Conservation (phyloP, 2,888 invertebrate species). For the Catocala sponsa region DNA sequence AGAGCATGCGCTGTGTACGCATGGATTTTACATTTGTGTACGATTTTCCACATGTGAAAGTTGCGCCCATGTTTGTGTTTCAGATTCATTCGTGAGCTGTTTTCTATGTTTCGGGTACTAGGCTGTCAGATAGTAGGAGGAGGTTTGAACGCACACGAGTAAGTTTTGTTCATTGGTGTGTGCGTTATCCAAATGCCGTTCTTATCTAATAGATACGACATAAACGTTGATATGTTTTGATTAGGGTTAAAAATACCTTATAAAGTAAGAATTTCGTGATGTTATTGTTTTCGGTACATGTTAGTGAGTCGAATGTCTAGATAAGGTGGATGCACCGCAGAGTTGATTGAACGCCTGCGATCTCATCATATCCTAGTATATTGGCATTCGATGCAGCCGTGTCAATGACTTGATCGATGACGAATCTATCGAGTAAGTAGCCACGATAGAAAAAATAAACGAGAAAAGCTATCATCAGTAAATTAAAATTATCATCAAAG, state of each 20-base stretch:
- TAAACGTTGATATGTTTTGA: slow-evolving; percentile 40
- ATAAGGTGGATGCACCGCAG: slow-evolving; percentile 80
- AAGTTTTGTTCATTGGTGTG: slow-evolving; percentile 55
- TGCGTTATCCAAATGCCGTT: slow-evolving; percentile 62
- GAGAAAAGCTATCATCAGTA: slow-evolving; percentile 43
- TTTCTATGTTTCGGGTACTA: slow-evolving; percentile 77
- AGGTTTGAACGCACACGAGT: slow-evolving; percentile 58
- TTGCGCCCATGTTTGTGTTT: slow-evolving; percentile 69
- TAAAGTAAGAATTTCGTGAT: slow-evolving; percentile 29
- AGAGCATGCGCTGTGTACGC: slow-evolving; percentile 65
- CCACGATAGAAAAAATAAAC: slow-evolving; percentile 48
- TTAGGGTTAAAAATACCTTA: slow-evolving; percentile 36
- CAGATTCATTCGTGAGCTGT: slow-evolving; percentile 80
- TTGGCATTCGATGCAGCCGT: slow-evolving; percentile 75
- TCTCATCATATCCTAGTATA: slow-evolving; percentile 82
- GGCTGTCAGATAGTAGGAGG: slow-evolving; percentile 63
- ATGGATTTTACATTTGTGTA: slow-evolving; percentile 71
- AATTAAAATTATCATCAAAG: slow-evolving; percentile 34
- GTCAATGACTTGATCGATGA: slow-evolving; percentile 85
- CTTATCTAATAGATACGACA: slow-evolving; percentile 50
- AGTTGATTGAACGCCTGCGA: slow-evolving; percentile 79
- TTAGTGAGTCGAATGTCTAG: slow-evolving; percentile 51
- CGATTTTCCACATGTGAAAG: slow-evolving; percentile 74
- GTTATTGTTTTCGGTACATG: slow-evolving; percentile 46
- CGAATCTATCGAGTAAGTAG: slow-evolving; percentile 63